Evolutionary conservation across 2,113 vertebrate species (phyloP), one percentile per base, ranked within the genome.

Genomic region (Bathybates hornii): DNA sequence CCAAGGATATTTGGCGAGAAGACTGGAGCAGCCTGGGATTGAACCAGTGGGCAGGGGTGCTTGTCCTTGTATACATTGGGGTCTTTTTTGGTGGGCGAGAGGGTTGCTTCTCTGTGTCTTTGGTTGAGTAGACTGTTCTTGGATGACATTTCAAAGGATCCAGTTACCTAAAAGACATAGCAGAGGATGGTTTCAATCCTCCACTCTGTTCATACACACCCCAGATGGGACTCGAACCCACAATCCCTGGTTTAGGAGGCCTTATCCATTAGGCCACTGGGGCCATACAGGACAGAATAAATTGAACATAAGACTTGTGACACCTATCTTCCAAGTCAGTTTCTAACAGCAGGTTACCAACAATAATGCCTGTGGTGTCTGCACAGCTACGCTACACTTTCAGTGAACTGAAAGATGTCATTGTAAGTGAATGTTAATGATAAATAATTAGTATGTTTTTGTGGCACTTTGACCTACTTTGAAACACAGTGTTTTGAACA

Each of bases 261-360:
- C 95, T 96, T 96, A 96, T 96, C 96, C 95, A 96, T 96, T 97
- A 96, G 96, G 96, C 95, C 96, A 96, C 96, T 96, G 95, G 96
- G 96, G 95, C 94, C 4, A 12, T 12, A 24, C 6, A 24, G 6
- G n/a, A 12, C 2, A 12, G n/a, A 12, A 54, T 24, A 21, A 24
- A 54, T 21, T 54, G n/a, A 54, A 24, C 53, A 24, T 54, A 24
- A 24, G 10, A 6, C 53, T 4, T 6, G 10, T 54, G 53, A 54
- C n/a, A 54, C 53, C 21, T 54, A 54, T 54, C n/a, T 6, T 21
- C 52, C 10, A 21, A 54, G 10, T 54, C 52, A 21, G 52, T 54
- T 54, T 54, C 52, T 57, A 27, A 27, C 24, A 27, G 12, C 6
- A 6, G 24, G 24, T 27, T 57, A 14, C 24, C 24, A 27, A 57